Evolutionary conservation across 2,888 invertebrate genomes (phyloP), one percentile per base, ranked within the genome.

Genomic region (Gari tellinella): DNA sequence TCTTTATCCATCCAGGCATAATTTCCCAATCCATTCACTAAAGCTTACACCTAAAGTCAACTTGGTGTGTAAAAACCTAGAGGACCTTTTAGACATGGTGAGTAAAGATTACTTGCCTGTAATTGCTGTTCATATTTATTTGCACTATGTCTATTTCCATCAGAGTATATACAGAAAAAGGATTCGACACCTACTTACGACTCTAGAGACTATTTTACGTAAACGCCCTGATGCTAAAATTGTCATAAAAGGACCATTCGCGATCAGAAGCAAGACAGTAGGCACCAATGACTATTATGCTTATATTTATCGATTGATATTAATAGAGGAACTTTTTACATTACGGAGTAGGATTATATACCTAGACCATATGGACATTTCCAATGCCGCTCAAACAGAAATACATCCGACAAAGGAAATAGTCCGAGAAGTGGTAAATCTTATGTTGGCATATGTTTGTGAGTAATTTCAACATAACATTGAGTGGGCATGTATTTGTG

Each of bases 331-430:
- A 5, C 38, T 53, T 53, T 14, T 4, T 15, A 38, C 3, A 17
- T n/a, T 53, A 2, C n/a, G 15, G 5, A 38, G 38, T n/a, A 53
- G 26, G 26, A 21, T 53, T 14, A 38, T 53, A 38, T 53, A 53
- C 38, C 38, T 53, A 25, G 53, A 53, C 21, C 17, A 53, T 38
- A 25, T 21, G 19, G 53, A 53, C 5, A 37, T 37, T 17, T n/a
- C 53, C 1, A 14, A 19, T 2, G n/a, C 53, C 4, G 19, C 19
- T 21, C 19, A 17, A 2, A 53, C 3, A n/a, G 53, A 38, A 10
- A 2, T 19, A 2, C 53, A 53, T 17, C 53, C 53, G 7, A 15
- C 23, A 17, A 1, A 37, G 2, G 53, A 38, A 10, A 25, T 53
- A 12, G 53, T 53, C 10, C 3, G 8, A 38, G 38, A 7, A 3